A percentile compares a stretch with the other conserved stretches of the same genome.
These are phyloP conservation scores for Scrobipalpa atriplicella DNA, from an alignment of 2,888 invertebrate genomes.

Conservation along the genomic window DNA sequence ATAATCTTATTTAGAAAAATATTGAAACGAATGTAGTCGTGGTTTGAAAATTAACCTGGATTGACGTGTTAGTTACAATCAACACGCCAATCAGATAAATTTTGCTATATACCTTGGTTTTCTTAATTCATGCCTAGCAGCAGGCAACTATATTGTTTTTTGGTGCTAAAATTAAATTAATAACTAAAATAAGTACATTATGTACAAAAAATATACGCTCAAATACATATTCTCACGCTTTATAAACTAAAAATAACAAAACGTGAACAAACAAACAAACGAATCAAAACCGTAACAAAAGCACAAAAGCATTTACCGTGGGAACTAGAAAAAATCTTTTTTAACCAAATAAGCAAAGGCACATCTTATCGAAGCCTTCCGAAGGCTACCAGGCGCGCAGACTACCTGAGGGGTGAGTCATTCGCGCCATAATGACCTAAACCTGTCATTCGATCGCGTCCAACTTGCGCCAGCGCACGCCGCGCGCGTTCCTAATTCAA, in stretches of 20 bases:
- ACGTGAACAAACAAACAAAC: neutral
- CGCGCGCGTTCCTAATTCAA: constrained; percentile 34
- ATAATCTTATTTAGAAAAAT: too few relatives aligned
- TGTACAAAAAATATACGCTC: too few relatives aligned
- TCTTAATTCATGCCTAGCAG: too few relatives aligned
- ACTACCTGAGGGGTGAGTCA: constrained; percentile 56
- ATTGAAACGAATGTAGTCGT: too few relatives aligned
- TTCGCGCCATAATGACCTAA: constrained; percentile 61
- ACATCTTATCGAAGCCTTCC: constrained; percentile 24
- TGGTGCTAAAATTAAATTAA: too few relatives aligned
- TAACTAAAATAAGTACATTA: too few relatives aligned
- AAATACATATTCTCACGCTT: neutral
- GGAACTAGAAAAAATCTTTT: constrained; percentile 22
- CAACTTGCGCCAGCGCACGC: constrained; percentile 65
- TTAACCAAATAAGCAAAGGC: neutral
- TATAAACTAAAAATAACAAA: neutral
- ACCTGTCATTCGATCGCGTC: constrained; percentile 68
- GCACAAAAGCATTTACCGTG: constrained; percentile 21
- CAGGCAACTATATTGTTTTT: too few relatives aligned
- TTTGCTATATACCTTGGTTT: too few relatives aligned
- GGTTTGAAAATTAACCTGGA: too few relatives aligned
- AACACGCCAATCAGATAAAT: too few relatives aligned
- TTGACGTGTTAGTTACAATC: too few relatives aligned
- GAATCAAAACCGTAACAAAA: neutral
- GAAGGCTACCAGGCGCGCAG: constrained; percentile 19